A percentile compares a stretch with the other conserved stretches of the same genome.
These are phyloP conservation scores for Polyommatus icarus DNA, from an alignment of 2,888 invertebrate genomes.

Conservation along the genomic window DNA sequence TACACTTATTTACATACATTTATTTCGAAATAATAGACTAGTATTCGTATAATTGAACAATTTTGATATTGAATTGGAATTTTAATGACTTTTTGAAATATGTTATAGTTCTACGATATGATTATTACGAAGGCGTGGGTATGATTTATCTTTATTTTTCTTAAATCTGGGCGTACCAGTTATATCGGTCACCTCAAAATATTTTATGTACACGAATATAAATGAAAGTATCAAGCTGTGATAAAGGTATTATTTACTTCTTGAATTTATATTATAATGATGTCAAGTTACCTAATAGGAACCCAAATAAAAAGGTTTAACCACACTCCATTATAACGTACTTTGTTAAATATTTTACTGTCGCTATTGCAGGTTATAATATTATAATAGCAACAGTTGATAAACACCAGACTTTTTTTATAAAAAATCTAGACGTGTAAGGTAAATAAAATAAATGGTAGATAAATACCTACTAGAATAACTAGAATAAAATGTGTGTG, in stretches of 20 bases:
- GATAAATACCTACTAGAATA: too few relatives aligned
- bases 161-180: slow-evolving; percentile 8
- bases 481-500: too few relatives aligned
- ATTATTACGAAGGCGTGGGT: slow-evolving; percentile 9
- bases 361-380: too few relatives aligned
- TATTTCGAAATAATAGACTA: slow-evolving; percentile 8
- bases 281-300: neutral
- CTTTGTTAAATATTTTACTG: neutral
- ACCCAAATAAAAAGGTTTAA: neutral
- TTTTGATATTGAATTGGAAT: neutral
- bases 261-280: slow-evolving; percentile 4
- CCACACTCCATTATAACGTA: neutral
- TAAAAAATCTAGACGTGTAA: too few relatives aligned
- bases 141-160: slow-evolving; percentile 26
- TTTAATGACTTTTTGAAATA: slow-evolving; percentile 22
- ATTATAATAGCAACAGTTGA: too few relatives aligned
- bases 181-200: slow-evolving; percentile 1
- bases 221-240: slow-evolving; percentile 28
- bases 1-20: neutral
- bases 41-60: neutral
- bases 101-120: slow-evolving; percentile 14
- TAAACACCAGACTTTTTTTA: too few relatives aligned
- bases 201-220: slow-evolving; percentile 22
- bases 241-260: slow-evolving; percentile 25
- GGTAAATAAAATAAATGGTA: too few relatives aligned